phyloP scores from a whole-genome alignment of 2,888 invertebrate species.

The Syrphus vitripennis region DNA sequence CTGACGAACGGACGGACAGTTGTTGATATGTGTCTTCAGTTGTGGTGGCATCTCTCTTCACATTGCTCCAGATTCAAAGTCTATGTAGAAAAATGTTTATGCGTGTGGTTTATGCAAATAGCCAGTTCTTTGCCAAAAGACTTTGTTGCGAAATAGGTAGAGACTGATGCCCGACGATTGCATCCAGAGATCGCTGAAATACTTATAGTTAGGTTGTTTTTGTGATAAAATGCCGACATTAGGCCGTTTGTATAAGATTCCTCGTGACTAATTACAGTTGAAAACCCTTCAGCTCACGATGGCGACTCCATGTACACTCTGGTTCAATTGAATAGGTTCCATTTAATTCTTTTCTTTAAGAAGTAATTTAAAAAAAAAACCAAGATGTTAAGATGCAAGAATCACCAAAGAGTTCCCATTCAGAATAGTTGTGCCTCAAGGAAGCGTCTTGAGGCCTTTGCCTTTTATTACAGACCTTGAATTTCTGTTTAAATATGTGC shows the following conservation, averaged over 20 bases:
- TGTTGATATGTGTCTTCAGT: conserved; percentile 19
- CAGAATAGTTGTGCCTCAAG: too few relatives aligned
- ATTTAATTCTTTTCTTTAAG: too few relatives aligned
- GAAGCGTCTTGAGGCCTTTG: too few relatives aligned
- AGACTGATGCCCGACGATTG: neutral
- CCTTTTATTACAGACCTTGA: too few relatives aligned
- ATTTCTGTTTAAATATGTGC: too few relatives aligned
- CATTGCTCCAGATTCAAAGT: conserved; percentile 39
- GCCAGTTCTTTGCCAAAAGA: conserved; percentile 28
- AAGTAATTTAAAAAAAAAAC: neutral
- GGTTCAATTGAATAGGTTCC: neutral
- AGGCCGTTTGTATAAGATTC: conserved; percentile 41
- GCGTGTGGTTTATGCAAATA: conserved; percentile 58
- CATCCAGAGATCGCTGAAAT: neutral
- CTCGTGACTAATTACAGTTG: conserved; percentile 64
- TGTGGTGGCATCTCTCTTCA: conserved; percentile 40
- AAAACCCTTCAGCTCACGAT: conserved; percentile 30
- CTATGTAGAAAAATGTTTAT: neutral
- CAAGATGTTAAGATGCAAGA: too few relatives aligned
- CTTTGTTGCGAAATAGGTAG: neutral
- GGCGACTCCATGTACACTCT: neutral
- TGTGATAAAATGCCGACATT: conserved; percentile 47
- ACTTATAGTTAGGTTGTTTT: neutral
- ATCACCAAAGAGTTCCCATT: too few relatives aligned
- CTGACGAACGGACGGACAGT: conserved; percentile 10